Percentiles rank a stretch among this genome's conserved stretches.
Conservation (phyloP, 2,113 vertebrate species). For the Spermophilus dauricus region DNA sequence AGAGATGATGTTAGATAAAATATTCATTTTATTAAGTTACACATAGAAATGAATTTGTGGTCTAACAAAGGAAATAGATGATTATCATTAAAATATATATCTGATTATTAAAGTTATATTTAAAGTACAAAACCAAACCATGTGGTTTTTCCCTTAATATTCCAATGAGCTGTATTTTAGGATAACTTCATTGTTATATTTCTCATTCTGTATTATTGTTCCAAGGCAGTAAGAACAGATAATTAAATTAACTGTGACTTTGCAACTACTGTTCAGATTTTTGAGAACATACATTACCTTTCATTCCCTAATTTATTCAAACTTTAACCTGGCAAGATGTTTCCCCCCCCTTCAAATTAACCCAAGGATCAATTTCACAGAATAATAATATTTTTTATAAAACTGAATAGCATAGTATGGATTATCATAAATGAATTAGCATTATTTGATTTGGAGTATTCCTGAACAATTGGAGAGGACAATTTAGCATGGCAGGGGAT, state of each 20-base stretch:
- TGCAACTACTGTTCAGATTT: constrained; percentile 84
- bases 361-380: constrained; percentile 65
- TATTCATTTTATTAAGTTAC: neutral
- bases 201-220: constrained; percentile 80
- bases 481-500: neutral
- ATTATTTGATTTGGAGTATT: constrained; percentile 43
- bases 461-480: neutral
- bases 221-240: constrained; percentile 72
- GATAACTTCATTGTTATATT: constrained; percentile 67
- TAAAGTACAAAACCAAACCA: constrained; percentile 61
- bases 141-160: neutral
- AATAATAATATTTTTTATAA: constrained; percentile 62
- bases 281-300: constrained; percentile 77
- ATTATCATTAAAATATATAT: constrained; percentile 66
- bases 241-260: constrained; percentile 88
- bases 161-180: constrained; percentile 47
- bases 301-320: constrained; percentile 82
- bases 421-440: constrained; percentile 56
- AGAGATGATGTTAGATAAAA: neutral
- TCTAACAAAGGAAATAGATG: neutral
- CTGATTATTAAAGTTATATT: constrained; percentile 57
- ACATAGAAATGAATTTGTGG: neutral
- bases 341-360: constrained; percentile 72
- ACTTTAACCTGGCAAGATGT: constrained; percentile 80
- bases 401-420: neutral